phyloP scores from a whole-genome alignment of 2,113 vertebrate species.

The Thermophis baileyi region DNA sequence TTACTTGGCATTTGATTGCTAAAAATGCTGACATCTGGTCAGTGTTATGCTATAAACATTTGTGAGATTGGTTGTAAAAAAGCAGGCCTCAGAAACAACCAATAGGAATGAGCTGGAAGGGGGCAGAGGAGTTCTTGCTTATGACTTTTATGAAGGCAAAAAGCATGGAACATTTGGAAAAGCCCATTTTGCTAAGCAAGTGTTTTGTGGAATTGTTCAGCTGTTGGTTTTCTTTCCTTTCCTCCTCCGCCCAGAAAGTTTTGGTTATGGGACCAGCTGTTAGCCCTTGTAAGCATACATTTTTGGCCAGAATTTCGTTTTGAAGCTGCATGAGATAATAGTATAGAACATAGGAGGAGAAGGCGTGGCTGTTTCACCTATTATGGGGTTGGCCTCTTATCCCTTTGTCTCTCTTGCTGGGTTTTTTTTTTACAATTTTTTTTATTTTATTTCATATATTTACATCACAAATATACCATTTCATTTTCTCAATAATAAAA shows the following conservation, averaged over 20 bases:
- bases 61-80: constrained; percentile 20
- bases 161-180: not conserved
- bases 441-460: too few species aligned
- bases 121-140: not conserved
- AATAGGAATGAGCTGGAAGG: not conserved
- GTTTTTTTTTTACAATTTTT: too few species aligned
- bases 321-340: not conserved
- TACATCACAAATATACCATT: too few species aligned
- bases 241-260: not conserved
- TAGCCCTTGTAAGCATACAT: not conserved
- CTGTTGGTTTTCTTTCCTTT: not conserved
- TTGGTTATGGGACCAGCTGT: not conserved
- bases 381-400: not conserved
- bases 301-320: not conserved
- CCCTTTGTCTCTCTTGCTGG: too few species aligned
- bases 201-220: not conserved
- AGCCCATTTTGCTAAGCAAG: not conserved
- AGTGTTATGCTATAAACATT: constrained; percentile 29
- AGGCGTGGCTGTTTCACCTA: too few species aligned
- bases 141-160: not conserved
- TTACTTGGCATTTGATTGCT: constrained; percentile 8
- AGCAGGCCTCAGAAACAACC: not conserved
- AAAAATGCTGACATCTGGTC: constrained; percentile 43
- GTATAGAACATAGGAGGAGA: not conserved
- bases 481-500: too few species aligned